phyloP scores from a whole-genome alignment of 2,888 invertebrate species.

The Diadromus collaris region DNA sequence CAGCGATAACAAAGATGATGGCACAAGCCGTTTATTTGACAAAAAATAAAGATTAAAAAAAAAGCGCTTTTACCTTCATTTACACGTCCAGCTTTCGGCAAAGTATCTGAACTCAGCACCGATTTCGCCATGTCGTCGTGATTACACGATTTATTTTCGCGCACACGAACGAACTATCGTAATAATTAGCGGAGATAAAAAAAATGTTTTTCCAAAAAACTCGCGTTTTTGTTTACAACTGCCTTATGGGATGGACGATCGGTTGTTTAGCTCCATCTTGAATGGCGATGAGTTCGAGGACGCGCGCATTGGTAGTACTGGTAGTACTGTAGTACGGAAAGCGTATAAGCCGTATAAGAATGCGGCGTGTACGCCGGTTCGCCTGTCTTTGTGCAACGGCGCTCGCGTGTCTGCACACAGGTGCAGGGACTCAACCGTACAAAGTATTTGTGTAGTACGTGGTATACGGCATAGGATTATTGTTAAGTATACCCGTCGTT shows the following conservation, averaged over 20 bases:
- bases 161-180: not conserved
- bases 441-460: conserved; percentile 27
- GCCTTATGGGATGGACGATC: conserved; percentile 66
- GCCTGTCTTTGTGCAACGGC: conserved; percentile 11
- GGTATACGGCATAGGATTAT: conserved; percentile 19
- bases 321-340: no score
- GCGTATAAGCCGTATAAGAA: conserved; percentile 33
- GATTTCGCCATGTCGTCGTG: conserved; percentile 76
- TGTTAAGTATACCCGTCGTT: conserved; percentile 16
- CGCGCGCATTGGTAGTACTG: conserved; percentile 54
- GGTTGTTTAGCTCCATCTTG: conserved; percentile 74
- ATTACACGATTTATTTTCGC: not conserved
- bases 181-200: not conserved
- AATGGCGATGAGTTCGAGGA: conserved; percentile 50
- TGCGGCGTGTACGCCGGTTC: conserved; percentile 27
- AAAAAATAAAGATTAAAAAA: conserved; percentile 28
- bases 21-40: conserved; percentile 25
- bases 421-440: not conserved
- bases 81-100: conserved; percentile 86
- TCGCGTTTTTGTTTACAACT: conserved; percentile 69
- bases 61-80: conserved; percentile 82
- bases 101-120: conserved; percentile 80
- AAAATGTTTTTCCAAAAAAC: not conserved
- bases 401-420: not conserved
- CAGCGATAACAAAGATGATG: conserved; percentile 32